A percentile compares a stretch with the other conserved stretches of the same genome.
Evolutionary conservation across 2,113 vertebrate genomes (phyloP).

Genomic region (Leptosomus discolor): DNA sequence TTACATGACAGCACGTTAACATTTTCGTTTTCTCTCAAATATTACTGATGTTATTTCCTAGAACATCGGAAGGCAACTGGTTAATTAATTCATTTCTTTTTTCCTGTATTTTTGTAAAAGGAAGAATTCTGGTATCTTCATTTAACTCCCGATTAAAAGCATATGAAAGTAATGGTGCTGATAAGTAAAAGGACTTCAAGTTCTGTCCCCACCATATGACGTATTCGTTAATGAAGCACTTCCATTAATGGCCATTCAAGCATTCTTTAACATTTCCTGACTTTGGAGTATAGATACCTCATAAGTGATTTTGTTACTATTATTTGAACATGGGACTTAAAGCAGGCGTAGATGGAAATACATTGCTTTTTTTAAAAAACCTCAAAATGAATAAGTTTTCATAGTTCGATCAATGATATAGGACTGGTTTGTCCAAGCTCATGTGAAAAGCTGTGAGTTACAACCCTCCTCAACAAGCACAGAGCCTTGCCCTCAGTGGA

Average conservation of each 20-base stretch:
- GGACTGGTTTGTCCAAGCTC: background rate
- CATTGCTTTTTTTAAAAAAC: accelerated
- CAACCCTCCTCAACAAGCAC: background rate
- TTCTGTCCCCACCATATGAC: background rate
- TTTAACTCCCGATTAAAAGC: background rate
- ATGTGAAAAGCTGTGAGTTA: background rate
- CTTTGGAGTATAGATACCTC: background rate
- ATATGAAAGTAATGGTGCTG: background rate
- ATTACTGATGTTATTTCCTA: background rate
- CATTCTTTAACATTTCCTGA: background rate
- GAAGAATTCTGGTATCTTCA: background rate
- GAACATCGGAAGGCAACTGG: background rate
- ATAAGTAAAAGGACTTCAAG: background rate
- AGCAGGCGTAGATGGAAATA: background rate
- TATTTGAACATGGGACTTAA: background rate
- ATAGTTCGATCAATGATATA: background rate
- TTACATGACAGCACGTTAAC: background rate
- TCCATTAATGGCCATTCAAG: background rate
- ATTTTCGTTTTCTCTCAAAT: background rate
- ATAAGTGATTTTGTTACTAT: background rate
- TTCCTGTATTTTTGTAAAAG: background rate
- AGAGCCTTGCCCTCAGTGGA: background rate
- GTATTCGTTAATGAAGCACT: background rate
- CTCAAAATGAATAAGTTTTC: background rate
- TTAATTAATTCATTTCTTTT: background rate